Evolutionary conservation across 1,140 invertebrate genomes (phyloP), one percentile per base, ranked within the genome.

Genomic region (Caenorhabditis remanei): DNA sequence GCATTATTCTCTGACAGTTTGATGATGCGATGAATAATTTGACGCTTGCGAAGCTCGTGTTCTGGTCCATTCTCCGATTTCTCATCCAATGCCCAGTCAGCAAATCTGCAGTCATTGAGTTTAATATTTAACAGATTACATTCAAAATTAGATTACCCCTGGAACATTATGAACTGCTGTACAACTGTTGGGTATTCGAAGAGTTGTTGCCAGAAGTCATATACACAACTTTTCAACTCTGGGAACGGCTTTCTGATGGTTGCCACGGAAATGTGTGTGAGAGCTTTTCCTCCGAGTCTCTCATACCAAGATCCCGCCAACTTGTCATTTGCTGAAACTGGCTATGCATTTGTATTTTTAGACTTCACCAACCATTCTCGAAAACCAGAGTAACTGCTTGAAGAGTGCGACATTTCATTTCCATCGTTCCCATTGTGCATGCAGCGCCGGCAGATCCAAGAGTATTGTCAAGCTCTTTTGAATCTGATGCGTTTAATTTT

Each of bases 131-230:
- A 32, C 32, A 32, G 32, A 32, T 32, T 32, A 32, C 32, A 32
- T 32, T 32, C 0, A 32, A 32, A 0, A 32, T 13, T 32, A 24
- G 1, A 21, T 21, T 63, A 79, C 71, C 71, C 46, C 13, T n/a
- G 71, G 71, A 79, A 79, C 24, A n/a, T 24, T 6, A 50, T n/a
- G 21, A 79, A 79, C 9, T 50, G 6, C 13, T 79, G 43, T 24
- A 50, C 71, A 50, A 79, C 4, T 7, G 71, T 19, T 21, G 71
- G 71, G 53, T 79, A 79, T 9, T 21, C 14, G n/a, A 79, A 50
- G 7, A 79, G 13, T 13, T 79, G 71, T n/a, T 79, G 71, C 71
- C 71, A 79, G 21, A 79, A 79, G n/a, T 79, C 71, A 79, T 79
- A 79, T 13, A 79, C 24, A 24, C 71, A 50, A 11, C 11, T 43